Percentiles rank a stretch among this genome's conserved stretches.
Evolutionary conservation across 1,140 invertebrate species (phyloP).

Genomic region (Euborellia annulipes): DNA sequence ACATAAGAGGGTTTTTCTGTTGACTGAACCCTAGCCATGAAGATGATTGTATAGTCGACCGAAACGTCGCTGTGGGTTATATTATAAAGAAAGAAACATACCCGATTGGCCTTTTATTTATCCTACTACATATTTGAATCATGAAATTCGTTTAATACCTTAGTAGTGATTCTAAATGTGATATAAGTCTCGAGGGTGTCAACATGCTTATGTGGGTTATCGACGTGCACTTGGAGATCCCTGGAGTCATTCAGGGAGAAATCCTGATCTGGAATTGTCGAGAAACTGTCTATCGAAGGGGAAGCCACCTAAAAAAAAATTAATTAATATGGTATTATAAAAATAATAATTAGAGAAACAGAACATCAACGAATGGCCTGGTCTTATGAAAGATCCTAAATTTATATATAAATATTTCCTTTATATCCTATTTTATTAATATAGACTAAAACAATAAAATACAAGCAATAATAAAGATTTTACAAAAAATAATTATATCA

Average conservation of each 20-base stretch:
- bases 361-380: not conserved
- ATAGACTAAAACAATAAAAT: constrained; percentile 4
- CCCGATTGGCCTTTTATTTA: too few relatives aligned
- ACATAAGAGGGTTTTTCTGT: too few relatives aligned
- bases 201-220: constrained; percentile 62
- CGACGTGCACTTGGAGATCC: constrained; percentile 51
- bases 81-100: too few relatives aligned
- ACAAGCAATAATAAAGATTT: constrained; percentile 1
- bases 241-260: constrained; percentile 32
- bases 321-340: not conserved
- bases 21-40: too few relatives aligned
- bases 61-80: too few relatives aligned
- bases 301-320: constrained; percentile 30
- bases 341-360: not conserved
- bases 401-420: constrained; percentile 5
- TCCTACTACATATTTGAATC: not conserved
- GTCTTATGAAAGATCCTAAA: not conserved
- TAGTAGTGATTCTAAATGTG: constrained; percentile 51
- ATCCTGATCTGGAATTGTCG: constrained; percentile 39
- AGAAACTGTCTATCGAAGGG: constrained; percentile 43
- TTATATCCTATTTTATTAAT: constrained; percentile 3
- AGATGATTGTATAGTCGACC: too few relatives aligned
- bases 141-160: constrained; percentile 24
- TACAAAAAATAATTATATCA: constrained; percentile 15
- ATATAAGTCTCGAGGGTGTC: constrained; percentile 60